Percentiles rank a stretch among this genome's conserved stretches.
Conservation (phyloP, 2,113 vertebrate genomes). For the Ovis aries region ARS-UI_Ramb_v3.0 NC_056063.1:67200001-67200500, state of each 20-base stretch:
- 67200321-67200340: not conserved
- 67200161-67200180: not conserved
- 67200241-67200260: not conserved
- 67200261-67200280: not conserved
- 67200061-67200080: not conserved
- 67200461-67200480: not conserved
- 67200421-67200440: not conserved
- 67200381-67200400: not conserved
- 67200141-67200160: not conserved
- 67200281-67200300: not conserved
- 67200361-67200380: accelerated
- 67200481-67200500: not conserved
- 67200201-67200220: not conserved
- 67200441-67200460: accelerated
- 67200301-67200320: not conserved
- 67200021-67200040: not conserved
- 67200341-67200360: too few species aligned
- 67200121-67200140: not conserved
- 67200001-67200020: not conserved
- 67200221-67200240: not conserved
- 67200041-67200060: not conserved
- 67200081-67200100: not conserved
- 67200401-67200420: not conserved
- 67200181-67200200: not conserved
- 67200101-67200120: not conserved